Conservation (phyloP, 2,113 vertebrate species). For the Poecilia latipinna region DNA sequence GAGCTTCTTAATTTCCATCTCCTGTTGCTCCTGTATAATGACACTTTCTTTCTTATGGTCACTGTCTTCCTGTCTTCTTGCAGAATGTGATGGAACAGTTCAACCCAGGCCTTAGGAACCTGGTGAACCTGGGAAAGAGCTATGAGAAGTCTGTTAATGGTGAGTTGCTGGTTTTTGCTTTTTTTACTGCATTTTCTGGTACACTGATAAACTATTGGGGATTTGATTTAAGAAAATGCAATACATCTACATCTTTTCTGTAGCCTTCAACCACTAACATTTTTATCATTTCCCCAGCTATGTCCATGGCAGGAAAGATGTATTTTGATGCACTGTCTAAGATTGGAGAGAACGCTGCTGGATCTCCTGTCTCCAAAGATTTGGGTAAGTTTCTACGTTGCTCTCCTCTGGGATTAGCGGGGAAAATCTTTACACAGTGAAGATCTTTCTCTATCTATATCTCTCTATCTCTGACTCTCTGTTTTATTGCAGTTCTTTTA, state of each 20-base stretch:
- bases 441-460: too few relatives aligned
- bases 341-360: conserved; percentile 91
- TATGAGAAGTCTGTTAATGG: conserved; percentile 96
- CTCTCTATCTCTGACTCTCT: not conserved
- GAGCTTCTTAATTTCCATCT: not conserved
- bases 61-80: not conserved
- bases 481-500: not conserved
- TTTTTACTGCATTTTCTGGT: not conserved
- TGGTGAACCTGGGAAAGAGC: conserved; percentile 96
- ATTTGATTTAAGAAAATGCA: not conserved
- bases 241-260: not conserved
- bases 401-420: conserved; percentile 9
- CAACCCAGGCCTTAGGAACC: conserved; percentile 95
- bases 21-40: not conserved
- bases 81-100: conserved; percentile 99
- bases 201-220: not conserved
- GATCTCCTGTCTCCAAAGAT: conserved; percentile 94
- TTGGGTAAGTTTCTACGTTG: conserved; percentile 85
- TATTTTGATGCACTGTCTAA: conserved; percentile 96
- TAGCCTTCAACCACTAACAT: conserved; percentile 19
- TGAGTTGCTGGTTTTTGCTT: conserved; percentile 75
- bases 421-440: conserved; percentile 2
- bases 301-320: conserved; percentile 92
- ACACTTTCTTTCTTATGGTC: not conserved
- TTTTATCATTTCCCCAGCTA: conserved; percentile 79